Conservation (phyloP, 1,140 invertebrate species). For the Manduca sexta region DNA sequence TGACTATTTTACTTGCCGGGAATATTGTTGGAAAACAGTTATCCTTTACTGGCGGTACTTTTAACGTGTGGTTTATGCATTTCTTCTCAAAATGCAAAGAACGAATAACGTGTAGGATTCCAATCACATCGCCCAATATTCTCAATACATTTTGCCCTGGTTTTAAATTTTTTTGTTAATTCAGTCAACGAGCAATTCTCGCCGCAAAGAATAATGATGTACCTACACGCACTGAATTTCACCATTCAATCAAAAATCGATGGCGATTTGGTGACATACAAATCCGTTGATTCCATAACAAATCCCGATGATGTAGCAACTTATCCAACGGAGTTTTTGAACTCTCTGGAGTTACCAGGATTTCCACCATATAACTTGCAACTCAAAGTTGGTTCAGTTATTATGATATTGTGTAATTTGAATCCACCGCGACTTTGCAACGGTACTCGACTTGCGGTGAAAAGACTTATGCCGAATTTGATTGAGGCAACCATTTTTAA, state of each 20-base stretch:
- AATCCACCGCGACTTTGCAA: slow-evolving; percentile 60
- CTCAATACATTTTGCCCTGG: too few species aligned
- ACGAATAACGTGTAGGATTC: too few species aligned
- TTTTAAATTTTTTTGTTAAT: too few species aligned
- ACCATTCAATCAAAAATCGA: slow-evolving; percentile 26
- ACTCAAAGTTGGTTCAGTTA: slow-evolving; percentile 35
- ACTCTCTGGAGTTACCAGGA: slow-evolving; percentile 31
- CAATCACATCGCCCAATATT: too few species aligned
- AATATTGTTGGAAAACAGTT: too few species aligned
- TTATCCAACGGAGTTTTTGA: slow-evolving; percentile 35
- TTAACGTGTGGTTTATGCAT: too few species aligned
- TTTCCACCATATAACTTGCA: slow-evolving; percentile 45
- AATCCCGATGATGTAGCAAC: slow-evolving; percentile 31
- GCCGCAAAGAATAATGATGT: slow-evolving; percentile 25
- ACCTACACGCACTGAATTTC: slow-evolving; percentile 19
- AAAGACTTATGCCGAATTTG: slow-evolving; percentile 28
- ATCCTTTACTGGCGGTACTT: too few species aligned
- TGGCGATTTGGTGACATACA: slow-evolving; percentile 26
- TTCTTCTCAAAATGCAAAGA: too few species aligned
- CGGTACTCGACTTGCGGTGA: slow-evolving; percentile 45
- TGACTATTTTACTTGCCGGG: too few species aligned
- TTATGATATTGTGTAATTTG: slow-evolving; percentile 13
- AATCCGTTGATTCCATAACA: slow-evolving; percentile 32
- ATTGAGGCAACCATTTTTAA: slow-evolving; percentile 28
- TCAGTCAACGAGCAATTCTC: slow-evolving; percentile 23